phyloP scores from a whole-genome alignment of 2,797 vertebrate species.

The Dipus sagitta region DNA sequence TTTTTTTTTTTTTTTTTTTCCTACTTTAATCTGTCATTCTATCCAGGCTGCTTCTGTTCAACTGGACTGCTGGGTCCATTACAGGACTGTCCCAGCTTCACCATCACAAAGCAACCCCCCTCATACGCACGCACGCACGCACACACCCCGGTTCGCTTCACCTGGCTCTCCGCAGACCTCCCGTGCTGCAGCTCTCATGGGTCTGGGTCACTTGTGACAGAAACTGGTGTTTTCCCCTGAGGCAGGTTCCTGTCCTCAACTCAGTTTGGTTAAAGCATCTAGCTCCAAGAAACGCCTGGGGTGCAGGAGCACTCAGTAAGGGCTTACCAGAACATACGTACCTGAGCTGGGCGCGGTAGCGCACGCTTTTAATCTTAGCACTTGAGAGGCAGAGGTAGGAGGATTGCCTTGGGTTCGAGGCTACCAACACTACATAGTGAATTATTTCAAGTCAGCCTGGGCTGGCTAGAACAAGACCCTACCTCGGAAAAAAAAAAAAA shows the following conservation, averaged over 20 bases:
- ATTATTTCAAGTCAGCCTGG: no score
- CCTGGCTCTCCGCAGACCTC: not conserved
- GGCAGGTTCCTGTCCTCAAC: not conserved
- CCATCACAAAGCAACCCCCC: not conserved
- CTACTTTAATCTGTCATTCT: not conserved
- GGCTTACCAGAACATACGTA: no score
- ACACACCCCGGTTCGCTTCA: not conserved
- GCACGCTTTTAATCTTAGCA: not conserved
- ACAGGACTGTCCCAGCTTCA: not conserved
- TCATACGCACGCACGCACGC: fast-evolving
- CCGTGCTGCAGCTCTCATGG: not conserved
- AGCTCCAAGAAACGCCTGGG: not conserved
- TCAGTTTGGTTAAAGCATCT: not conserved
- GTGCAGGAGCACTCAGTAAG: not conserved
- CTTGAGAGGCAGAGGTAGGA: not conserved
- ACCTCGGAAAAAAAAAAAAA: no score
- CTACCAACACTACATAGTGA: not conserved
- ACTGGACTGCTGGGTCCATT: not conserved
- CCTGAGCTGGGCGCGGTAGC: no score
- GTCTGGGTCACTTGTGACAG: not conserved
- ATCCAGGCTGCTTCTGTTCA: not conserved
- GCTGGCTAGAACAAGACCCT: no score
- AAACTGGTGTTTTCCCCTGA: not conserved
- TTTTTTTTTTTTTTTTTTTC: slow-evolving; percentile 9
- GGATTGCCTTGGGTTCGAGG: not conserved